A percentile compares a stretch with the other conserved stretches of the same genome.
Evolutionary conservation across 23 tunicate species (phyloP).

Genomic region (Ciona savignyi): DNA sequence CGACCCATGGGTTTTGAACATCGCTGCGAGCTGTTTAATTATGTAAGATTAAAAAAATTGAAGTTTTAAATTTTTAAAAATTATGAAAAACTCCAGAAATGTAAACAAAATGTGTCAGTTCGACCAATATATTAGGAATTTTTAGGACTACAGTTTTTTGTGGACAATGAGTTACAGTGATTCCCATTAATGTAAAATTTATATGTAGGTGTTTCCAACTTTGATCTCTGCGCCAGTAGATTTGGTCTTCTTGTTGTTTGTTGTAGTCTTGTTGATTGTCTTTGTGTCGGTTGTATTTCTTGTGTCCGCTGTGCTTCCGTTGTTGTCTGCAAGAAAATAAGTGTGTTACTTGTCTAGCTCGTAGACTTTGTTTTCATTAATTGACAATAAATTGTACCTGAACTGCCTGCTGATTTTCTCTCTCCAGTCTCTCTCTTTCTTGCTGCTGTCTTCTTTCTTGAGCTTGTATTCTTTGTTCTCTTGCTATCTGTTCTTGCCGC

Average conservation of each 20-base stretch:
- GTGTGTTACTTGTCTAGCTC: no score
- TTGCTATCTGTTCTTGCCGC: conserved; percentile 41
- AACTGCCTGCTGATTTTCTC: conserved; percentile 3
- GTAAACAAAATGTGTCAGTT: neutral
- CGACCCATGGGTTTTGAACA: conserved; percentile 43
- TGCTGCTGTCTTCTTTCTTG: conserved; percentile 42
- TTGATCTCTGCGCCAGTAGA: neutral
- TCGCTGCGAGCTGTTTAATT: no score
- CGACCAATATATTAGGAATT: no score
- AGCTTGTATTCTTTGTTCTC: conserved; percentile 45
- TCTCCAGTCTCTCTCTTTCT: conserved; percentile 43
- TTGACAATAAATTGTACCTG: no score
- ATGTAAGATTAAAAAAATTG: no score
- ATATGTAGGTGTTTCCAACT: no score
- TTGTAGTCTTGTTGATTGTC: conserved; percentile 4
- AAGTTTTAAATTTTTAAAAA: no score
- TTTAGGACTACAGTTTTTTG: no score
- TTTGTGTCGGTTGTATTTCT: conserved; percentile 10
- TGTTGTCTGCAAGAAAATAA: no score
- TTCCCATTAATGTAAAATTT: no score
- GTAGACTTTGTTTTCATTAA: no score
- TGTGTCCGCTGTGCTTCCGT: conserved; percentile 9
- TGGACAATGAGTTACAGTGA: no score
- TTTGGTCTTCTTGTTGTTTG: conserved; percentile 8
- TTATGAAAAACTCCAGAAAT: neutral